Conservation (phyloP, 2,888 invertebrate genomes). For the Seira musarum region DNA sequence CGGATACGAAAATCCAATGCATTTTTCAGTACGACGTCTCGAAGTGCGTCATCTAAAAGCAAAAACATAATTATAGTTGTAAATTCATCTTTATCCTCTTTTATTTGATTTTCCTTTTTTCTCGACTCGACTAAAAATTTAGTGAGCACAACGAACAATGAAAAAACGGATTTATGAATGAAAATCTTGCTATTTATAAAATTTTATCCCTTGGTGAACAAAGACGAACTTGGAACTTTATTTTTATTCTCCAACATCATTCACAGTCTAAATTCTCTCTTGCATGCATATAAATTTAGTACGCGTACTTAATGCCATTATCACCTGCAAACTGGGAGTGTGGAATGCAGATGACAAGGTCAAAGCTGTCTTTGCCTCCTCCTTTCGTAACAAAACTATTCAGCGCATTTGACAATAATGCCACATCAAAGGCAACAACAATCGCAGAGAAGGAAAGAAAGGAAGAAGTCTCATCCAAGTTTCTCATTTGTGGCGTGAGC, state of each 20-base stretch:
- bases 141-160: too few species aligned
- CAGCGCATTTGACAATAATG: constrained; percentile 23
- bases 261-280: too few species aligned
- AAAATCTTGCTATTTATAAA: too few species aligned
- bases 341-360: constrained; percentile 39
- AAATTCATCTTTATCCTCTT: not conserved
- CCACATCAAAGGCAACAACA: constrained; percentile 48
- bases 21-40: constrained; percentile 22
- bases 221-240: too few species aligned
- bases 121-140: not conserved
- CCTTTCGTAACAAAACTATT: constrained; percentile 32
- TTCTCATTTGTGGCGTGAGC: constrained; percentile 22
- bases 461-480: constrained; percentile 6
- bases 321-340: constrained; percentile 25
- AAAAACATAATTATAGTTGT: constrained; percentile 5
- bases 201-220: too few species aligned
- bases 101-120: constrained; percentile 1
- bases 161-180: too few species aligned
- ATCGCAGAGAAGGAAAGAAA: constrained; percentile 4
- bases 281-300: too few species aligned
- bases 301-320: too few species aligned
- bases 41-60: constrained; percentile 19
- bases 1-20: constrained; percentile 15
- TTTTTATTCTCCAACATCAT: too few species aligned
- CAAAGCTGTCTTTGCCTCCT: constrained; percentile 42